phyloP scores from a whole-genome alignment of 2,797 vertebrate species.

The Arctocebus calabarensis region DNA sequence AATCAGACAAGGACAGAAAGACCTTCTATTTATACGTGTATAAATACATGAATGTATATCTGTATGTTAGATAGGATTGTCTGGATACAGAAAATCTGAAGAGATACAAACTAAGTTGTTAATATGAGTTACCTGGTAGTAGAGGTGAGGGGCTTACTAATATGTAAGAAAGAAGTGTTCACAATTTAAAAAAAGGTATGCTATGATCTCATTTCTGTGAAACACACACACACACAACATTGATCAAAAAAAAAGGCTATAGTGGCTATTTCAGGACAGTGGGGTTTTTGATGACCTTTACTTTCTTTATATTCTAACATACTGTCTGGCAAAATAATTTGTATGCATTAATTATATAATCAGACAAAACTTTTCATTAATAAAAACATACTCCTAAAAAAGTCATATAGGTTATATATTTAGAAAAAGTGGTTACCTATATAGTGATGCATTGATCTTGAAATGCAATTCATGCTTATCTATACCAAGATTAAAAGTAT shows the following conservation, averaged over 20 bases:
- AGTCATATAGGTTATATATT: neutral
- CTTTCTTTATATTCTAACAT: neutral
- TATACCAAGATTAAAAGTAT: neutral
- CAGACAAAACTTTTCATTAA: slow-evolving; percentile 16
- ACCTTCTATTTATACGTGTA: neutral
- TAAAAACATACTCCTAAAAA: neutral
- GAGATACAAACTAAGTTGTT: neutral
- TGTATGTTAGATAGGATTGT: neutral
- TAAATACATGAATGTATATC: neutral
- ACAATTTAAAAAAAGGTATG: neutral
- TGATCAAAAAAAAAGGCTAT: neutral
- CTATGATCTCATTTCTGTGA: neutral
- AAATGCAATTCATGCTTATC: neutral
- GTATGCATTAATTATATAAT: neutral
- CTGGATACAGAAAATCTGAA: neutral
- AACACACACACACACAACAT: neutral
- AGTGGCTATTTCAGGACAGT: neutral
- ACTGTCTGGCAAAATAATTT: neutral
- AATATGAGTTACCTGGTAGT: neutral
- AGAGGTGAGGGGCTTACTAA: neutral
- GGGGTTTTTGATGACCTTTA: neutral
- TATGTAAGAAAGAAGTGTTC: neutral
- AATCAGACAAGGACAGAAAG: slow-evolving; percentile 33
- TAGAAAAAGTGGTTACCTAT: neutral
- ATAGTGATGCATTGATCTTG: neutral